phyloP scores from a whole-genome alignment of 2,797 vertebrate genomes.

The Enteromius trimaculatus region DNA sequence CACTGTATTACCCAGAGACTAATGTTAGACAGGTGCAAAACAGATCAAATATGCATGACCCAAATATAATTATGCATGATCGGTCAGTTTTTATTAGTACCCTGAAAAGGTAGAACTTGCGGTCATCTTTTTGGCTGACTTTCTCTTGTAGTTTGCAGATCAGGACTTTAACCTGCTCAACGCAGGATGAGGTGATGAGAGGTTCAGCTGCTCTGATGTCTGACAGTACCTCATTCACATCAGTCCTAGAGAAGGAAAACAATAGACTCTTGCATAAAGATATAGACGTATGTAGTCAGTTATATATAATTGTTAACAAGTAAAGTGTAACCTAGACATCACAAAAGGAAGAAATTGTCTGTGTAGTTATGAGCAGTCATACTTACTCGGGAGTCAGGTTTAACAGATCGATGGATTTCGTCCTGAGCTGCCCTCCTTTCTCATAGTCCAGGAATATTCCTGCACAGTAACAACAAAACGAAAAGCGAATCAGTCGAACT shows the following conservation, averaged over 20 bases:
- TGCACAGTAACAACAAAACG: slow-evolving; percentile 61
- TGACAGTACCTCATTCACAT: slow-evolving; percentile 81
- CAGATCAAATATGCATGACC: not conserved
- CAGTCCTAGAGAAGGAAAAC: slow-evolving; percentile 74
- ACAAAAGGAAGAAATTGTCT: not conserved
- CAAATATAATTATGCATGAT: not conserved
- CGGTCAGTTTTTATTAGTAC: slow-evolving; percentile 64
- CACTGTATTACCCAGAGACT: not conserved
- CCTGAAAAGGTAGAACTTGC: slow-evolving; percentile 88
- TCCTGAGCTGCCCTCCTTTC: slow-evolving; percentile 79
- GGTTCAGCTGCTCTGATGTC: slow-evolving; percentile 86
- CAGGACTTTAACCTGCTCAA: slow-evolving; percentile 83
- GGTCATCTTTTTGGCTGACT: slow-evolving; percentile 80
- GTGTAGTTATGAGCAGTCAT: not conserved
- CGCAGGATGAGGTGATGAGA: slow-evolving; percentile 84
- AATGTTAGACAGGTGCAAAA: too few relatives aligned
- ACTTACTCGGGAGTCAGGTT: slow-evolving; percentile 86
- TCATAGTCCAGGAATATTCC: slow-evolving; percentile 94
- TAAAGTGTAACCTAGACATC: not conserved
- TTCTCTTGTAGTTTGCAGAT: slow-evolving; percentile 88
- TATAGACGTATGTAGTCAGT: not conserved
- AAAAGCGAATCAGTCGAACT: not conserved
- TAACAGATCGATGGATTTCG: slow-evolving; percentile 90
- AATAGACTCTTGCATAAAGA: not conserved
- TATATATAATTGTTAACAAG: not conserved